Base-by-base conservation (phyloP, 2,888 invertebrate genomes). In the Gibbula magus region DNA sequence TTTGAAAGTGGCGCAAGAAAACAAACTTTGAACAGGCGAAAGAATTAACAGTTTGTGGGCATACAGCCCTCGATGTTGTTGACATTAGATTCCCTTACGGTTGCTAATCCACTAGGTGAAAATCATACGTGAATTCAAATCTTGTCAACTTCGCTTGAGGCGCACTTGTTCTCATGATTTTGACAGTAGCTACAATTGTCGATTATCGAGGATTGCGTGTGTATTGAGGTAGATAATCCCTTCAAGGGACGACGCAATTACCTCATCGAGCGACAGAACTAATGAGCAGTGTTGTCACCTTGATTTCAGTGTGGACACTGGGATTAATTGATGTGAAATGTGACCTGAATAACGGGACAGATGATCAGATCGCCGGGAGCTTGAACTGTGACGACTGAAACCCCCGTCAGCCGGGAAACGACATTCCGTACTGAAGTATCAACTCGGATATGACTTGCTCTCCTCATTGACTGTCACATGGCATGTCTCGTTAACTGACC, bases 391-490 rank as follows among this genome's bases (percentile, higher is more conserved):
- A 45, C 10, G 45, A 13, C 45, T 45, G 45, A 45, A 45, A 7
- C 45, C 13, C 1, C 35, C 1, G 10, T 45, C 45, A 45, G 32
- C 70, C 18, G 70, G 70, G 70, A 7, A 20, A 70, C 70, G 70
- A 70, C 70, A 39, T 70, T 70, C 70, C 70, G 70, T 16, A 70
- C 20, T 35, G n/a, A 20, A 32, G 70, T 39, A 32, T 70, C 70
- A 39, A 35, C 29, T 35, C 70, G 70, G 70, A 70, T 35, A 70
- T 70, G 70, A 35, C 32, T 39, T 10, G 32, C n/a, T 70, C 61
- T 25, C 16, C 29, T 29, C 13, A 25, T 29, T 61, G 61, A 18
- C 45, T 45, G 13, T 61, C 29, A 61, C 8, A 29, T 61, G 61
- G 29, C 29, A 61, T 25, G 61, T 22, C 25, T 61, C 61, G 29